phyloP scores from a whole-genome alignment of 2,888 invertebrate genomes.

The Leptodirus hochenwartii region DNA sequence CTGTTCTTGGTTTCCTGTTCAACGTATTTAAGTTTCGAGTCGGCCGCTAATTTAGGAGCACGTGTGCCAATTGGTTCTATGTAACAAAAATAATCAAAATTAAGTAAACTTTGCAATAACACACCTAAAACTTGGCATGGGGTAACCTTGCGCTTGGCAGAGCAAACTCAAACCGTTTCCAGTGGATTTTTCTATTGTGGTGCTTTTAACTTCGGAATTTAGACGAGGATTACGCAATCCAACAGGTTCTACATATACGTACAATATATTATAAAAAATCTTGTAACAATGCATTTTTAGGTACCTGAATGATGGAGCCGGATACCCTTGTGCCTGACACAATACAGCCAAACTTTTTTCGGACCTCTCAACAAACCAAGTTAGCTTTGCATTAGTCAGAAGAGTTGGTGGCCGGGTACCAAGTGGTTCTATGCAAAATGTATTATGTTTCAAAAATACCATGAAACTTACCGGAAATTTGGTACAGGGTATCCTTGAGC shows the following conservation, averaged over 20 bases:
- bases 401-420: slow-evolving; percentile 23
- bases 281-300: slow-evolving; percentile 1
- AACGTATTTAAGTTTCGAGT: slow-evolving; percentile 20
- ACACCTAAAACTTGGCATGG: slow-evolving; percentile 34
- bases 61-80: slow-evolving; percentile 13
- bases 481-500: slow-evolving; percentile 51
- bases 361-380: slow-evolving; percentile 20
- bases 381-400: slow-evolving; percentile 19
- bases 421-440: slow-evolving; percentile 20
- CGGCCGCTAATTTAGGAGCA: slow-evolving; percentile 20
- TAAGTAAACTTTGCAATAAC: too few relatives aligned
- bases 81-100: too few relatives aligned
- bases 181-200: slow-evolving; percentile 17
- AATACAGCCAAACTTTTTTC: slow-evolving; percentile 24
- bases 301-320: slow-evolving; percentile 37
- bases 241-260: slow-evolving; percentile 23
- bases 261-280: background rate
- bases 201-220: slow-evolving; percentile 22
- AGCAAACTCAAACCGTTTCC: slow-evolving; percentile 15
- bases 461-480: slow-evolving; percentile 31
- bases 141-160: slow-evolving; percentile 40
- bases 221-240: slow-evolving; percentile 27
- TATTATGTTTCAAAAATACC: slow-evolving; percentile 1
- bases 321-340: slow-evolving; percentile 38
- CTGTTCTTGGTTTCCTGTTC: slow-evolving; percentile 20